A percentile compares a stretch with the other conserved stretches of the same genome.
Evolutionary conservation across 2,113 vertebrate species (phyloP).

Genomic region (Lates calcarifer): DNA sequence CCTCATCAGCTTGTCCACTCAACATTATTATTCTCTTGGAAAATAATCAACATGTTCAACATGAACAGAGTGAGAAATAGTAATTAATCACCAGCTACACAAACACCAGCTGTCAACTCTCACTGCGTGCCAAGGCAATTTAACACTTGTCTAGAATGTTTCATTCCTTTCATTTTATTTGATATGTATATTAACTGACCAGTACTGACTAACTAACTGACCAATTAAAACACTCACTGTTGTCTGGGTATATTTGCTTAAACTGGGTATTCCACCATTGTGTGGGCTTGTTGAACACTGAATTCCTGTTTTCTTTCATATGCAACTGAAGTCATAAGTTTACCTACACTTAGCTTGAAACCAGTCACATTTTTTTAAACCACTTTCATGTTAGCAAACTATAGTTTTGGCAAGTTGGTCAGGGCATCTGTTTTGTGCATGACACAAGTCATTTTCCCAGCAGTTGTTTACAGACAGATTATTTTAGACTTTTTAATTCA

Average conservation of each 20-base stretch:
- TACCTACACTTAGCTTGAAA: too few relatives aligned
- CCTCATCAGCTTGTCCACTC: background rate
- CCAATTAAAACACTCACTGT: background rate
- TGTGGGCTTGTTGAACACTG: background rate
- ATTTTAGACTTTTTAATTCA: too few relatives aligned
- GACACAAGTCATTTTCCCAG: too few relatives aligned
- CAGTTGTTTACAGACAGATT: too few relatives aligned
- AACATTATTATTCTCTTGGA: background rate
- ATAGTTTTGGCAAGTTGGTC: too few relatives aligned
- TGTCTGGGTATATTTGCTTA: too few relatives aligned
- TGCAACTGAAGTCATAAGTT: too few relatives aligned
- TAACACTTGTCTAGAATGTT: background rate
- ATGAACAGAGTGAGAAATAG: constrained; percentile 10
- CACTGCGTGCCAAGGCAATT: background rate
- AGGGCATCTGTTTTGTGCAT: too few relatives aligned
- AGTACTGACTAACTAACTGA: background rate
- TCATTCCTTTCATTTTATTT: background rate
- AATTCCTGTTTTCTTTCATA: background rate
- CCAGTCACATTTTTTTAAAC: too few relatives aligned
- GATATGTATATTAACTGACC: background rate
- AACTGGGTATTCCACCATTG: background rate
- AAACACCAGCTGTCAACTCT: constrained; percentile 25
- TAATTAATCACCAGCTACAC: constrained; percentile 3
- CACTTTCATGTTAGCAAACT: too few relatives aligned
- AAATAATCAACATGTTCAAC: background rate